A percentile compares a stretch with the other conserved stretches of the same genome.
Evolutionary conservation across 2,888 invertebrate genomes (phyloP).

Genomic region (Ormyrus rosae): DNA sequence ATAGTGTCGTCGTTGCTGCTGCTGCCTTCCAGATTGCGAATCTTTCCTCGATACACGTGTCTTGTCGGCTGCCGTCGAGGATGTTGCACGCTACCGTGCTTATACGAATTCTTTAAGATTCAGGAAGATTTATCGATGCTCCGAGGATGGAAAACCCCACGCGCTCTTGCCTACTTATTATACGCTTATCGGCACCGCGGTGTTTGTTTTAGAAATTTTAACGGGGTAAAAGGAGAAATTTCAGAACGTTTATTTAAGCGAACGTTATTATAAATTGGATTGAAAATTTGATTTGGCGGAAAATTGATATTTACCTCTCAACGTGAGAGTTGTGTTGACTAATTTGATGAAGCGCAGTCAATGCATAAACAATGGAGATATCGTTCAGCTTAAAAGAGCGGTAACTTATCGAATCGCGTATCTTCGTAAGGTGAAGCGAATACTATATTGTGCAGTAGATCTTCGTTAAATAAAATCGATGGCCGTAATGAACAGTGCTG

Average conservation of each 20-base stretch:
- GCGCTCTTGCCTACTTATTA: slow-evolving; percentile 25
- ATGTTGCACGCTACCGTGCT: slow-evolving; percentile 15
- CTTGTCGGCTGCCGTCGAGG: neutral
- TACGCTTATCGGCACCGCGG: neutral
- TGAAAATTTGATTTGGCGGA: too few species aligned
- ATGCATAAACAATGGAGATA: slow-evolving; percentile 23
- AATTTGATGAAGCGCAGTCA: neutral
- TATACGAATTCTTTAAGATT: slow-evolving; percentile 6
- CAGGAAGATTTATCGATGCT: slow-evolving; percentile 23
- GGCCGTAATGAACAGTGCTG: slow-evolving; percentile 9
- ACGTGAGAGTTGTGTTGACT: too few species aligned
- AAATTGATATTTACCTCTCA: too few species aligned
- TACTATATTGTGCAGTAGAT: neutral
- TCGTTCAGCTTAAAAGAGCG: neutral
- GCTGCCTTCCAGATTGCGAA: too few species aligned
- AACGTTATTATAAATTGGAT: too few species aligned
- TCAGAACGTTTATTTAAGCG: too few species aligned
- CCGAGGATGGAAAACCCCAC: neutral
- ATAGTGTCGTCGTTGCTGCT: neutral
- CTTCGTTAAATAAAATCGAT: slow-evolving; percentile 1
- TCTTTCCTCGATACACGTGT: too few species aligned
- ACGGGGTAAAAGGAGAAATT: too few species aligned
- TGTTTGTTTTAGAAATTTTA: too few species aligned
- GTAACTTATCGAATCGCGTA: slow-evolving; percentile 11
- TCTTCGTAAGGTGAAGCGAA: neutral